phyloP scores from a whole-genome alignment of 2,888 invertebrate species.

The Andrena chrysosceles region DNA sequence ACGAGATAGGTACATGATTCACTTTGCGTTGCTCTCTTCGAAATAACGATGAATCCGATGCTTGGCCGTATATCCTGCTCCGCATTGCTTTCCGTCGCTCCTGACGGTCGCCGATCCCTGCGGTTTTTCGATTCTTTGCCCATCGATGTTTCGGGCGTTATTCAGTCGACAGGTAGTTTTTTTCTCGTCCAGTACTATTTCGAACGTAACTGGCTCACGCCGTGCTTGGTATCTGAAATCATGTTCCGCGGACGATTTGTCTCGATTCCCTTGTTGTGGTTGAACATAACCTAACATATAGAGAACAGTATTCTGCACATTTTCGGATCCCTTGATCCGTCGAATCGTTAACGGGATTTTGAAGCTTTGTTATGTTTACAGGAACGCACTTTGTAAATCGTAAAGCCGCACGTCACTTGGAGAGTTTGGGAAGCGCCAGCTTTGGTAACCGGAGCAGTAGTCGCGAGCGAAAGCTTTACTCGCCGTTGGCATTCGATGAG shows the following conservation, averaged over 20 bases:
- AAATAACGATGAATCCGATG: not conserved
- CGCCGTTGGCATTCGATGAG: constrained; percentile 15
- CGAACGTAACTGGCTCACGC: constrained; percentile 16
- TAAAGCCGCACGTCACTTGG: constrained; percentile 1
- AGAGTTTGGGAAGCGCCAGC: constrained; percentile 5
- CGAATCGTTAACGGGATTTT: not conserved
- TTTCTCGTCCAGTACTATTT: constrained; percentile 11
- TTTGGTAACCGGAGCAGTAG: not conserved
- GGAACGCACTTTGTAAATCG: constrained; percentile 25
- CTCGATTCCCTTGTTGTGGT: not conserved
- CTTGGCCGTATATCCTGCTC: not conserved
- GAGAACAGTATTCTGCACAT: not conserved
- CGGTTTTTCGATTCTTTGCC: not conserved
- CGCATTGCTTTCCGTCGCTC: not conserved
- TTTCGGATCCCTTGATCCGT: not conserved
- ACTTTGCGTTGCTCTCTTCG: constrained; percentile 4
- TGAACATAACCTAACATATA: constrained; percentile 29
- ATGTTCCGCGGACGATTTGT: not conserved
- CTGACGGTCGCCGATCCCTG: not conserved
- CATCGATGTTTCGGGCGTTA: constrained; percentile 14
- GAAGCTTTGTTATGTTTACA: constrained; percentile 20
- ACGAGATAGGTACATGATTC: constrained; percentile 51
- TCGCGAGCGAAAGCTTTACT: constrained; percentile 19
- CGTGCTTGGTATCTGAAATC: not conserved
- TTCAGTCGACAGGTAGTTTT: constrained; percentile 56